phyloP scores from a whole-genome alignment of 2,888 invertebrate species.

The Calephelis perditalis region DNA sequence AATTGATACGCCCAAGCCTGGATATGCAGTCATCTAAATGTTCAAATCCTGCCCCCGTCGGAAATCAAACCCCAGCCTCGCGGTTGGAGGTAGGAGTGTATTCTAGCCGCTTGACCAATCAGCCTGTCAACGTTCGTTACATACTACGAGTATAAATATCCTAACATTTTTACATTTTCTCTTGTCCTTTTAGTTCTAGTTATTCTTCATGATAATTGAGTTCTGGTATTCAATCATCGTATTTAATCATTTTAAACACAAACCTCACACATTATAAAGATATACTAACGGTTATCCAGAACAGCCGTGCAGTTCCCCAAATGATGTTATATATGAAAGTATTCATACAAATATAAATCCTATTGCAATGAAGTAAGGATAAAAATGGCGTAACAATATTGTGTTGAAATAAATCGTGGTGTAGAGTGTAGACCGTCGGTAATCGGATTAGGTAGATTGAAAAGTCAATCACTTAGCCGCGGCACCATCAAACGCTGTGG shows the following conservation, averaged over 20 bases:
- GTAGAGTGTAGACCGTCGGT: slow-evolving; percentile 48
- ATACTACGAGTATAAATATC: too few relatives aligned
- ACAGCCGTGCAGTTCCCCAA: slow-evolving; percentile 29
- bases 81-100: too few relatives aligned
- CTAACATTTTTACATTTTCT: too few relatives aligned
- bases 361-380: slow-evolving; percentile 20
- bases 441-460: slow-evolving; percentile 70
- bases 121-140: too few relatives aligned
- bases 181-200: too few relatives aligned
- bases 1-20: too few relatives aligned
- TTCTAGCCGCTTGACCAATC: too few relatives aligned
- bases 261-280: slow-evolving; percentile 26
- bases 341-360: slow-evolving; percentile 21
- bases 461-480: slow-evolving; percentile 74
- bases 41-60: too few relatives aligned
- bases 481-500: slow-evolving; percentile 60
- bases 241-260: slow-evolving; percentile 17
- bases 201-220: too few relatives aligned
- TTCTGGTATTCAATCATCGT: not conserved
- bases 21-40: too few relatives aligned
- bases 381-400: slow-evolving; percentile 21
- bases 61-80: too few relatives aligned
- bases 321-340: slow-evolving; percentile 28
- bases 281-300: slow-evolving; percentile 36
- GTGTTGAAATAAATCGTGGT: slow-evolving; percentile 28